Evolutionary conservation across 2,888 invertebrate species (phyloP), one percentile per base, ranked within the genome.

Genomic region (Seira musarum): DNA sequence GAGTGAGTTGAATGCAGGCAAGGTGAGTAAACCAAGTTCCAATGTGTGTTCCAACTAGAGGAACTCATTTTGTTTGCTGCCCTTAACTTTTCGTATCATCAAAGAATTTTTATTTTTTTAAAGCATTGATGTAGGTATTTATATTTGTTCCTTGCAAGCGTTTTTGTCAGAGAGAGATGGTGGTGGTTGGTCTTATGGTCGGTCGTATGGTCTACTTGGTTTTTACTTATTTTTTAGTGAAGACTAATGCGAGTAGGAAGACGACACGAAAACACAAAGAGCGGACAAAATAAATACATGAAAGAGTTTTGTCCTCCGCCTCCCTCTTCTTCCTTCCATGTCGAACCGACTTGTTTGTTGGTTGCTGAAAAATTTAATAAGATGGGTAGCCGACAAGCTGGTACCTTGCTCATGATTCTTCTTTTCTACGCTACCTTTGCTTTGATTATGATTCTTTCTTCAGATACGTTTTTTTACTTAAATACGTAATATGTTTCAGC

Each of bases 291-390:
- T 40, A 53, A 53, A 24, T n/a, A 25, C 49, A 66, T 66, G 53
- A 68, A 53, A 53, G n/a, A 19, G 15, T 21, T 25, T 69, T 15
- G 24, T 40, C 40, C 13, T 40, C 13, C 13, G 5, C 40, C 13
- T 8, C 40, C 13, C 13, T 40, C 40, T n/a, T n/a, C n/a, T n/a
- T n/a, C 13, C 46, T 6, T 5, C 24, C 68, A 21, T n/a, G 1
- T 57, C 30, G 57, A 60, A 35, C 60, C 69, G 65, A 57, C 49
- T 67, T 1, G 40, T 40, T 40, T 40, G 5, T 79, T 63, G 22
- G 67, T 46, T 73, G 68, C 73, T 79, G 72, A n/a, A 73, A 79
- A 79, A 73, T 79, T 79, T 79, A 79, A 73, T 79, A 73, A 79
- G 63, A 73, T 68, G 79, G 64, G 63, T 6, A 77, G 21, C 22